A percentile compares a stretch with the other conserved stretches of the same genome.
These are phyloP conservation scores for Rotaria socialis DNA, from an alignment of 2,888 invertebrate species.

Conservation along the genomic window DNA sequence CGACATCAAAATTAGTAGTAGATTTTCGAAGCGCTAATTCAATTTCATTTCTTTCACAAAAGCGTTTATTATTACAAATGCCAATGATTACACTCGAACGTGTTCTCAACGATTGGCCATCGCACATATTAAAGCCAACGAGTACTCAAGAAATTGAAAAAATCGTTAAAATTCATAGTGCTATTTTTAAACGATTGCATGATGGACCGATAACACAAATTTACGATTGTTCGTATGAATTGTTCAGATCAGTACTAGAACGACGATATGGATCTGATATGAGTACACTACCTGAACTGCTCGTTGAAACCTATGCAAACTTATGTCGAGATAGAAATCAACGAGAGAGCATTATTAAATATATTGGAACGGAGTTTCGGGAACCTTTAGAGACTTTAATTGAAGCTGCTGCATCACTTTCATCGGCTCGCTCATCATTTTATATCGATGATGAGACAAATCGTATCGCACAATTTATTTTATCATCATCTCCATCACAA, in stretches of 20 bases:
- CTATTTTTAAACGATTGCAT: neutral
- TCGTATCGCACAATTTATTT: conserved; percentile 20
- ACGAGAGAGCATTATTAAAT: neutral
- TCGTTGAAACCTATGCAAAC: neutral
- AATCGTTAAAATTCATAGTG: neutral
- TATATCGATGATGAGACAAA: neutral
- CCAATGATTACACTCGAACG: neutral
- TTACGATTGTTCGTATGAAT: neutral
- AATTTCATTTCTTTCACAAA: neutral
- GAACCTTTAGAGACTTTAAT: neutral
- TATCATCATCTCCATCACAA: neutral
- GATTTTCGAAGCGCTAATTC: neutral
- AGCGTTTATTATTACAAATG: conserved; percentile 16
- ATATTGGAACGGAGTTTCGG: neutral
- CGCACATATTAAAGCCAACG: neutral
- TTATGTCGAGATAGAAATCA: conserved; percentile 3
- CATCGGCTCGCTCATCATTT: neutral
- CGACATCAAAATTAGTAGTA: neutral
- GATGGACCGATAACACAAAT: neutral
- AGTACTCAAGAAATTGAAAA: neutral
- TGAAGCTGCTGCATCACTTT: neutral
- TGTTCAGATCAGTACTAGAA: neutral
- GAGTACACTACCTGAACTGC: neutral
- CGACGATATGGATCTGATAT: neutral
- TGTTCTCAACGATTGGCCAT: neutral